Conservation (phyloP, 2,113 vertebrate species). For the Ariopsis seemanni region DNA sequence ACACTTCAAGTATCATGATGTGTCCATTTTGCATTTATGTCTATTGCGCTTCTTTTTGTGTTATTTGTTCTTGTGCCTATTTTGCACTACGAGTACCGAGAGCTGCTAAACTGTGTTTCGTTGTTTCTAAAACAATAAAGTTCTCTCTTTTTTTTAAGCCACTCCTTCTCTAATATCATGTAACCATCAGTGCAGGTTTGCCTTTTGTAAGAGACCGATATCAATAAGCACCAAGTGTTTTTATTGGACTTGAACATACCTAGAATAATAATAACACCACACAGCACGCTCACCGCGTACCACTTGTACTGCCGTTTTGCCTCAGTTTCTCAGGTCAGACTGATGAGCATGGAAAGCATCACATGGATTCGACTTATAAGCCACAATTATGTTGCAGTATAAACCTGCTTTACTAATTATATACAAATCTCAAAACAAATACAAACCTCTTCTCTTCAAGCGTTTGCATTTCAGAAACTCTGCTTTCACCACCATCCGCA, state of each 20-base stretch:
- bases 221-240: neutral
- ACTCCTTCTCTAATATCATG: neutral
- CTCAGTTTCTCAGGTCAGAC: constrained; percentile 69
- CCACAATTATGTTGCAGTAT: constrained; percentile 1
- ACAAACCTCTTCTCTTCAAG: neutral
- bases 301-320: neutral
- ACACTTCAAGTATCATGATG: neutral
- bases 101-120: too few species aligned
- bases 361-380: constrained; percentile 65
- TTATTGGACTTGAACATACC: neutral
- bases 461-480: neutral
- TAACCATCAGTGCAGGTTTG: neutral
- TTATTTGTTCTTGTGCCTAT: too few species aligned
- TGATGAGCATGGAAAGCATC: constrained; percentile 91
- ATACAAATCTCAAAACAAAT: neutral
- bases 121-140: too few species aligned
- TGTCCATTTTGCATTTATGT: too few species aligned
- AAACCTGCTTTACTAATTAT: neutral
- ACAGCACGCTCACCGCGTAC: neutral
- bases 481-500: constrained; percentile 40
- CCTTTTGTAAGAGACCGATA: neutral
- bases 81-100: too few species aligned
- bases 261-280: neutral
- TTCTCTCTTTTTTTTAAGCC: neutral
- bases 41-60: too few species aligned